These are phyloP conservation scores for Hipposideros armiger DNA, from an alignment of 2,113 vertebrate species.

Conservation along the genomic window DNA sequence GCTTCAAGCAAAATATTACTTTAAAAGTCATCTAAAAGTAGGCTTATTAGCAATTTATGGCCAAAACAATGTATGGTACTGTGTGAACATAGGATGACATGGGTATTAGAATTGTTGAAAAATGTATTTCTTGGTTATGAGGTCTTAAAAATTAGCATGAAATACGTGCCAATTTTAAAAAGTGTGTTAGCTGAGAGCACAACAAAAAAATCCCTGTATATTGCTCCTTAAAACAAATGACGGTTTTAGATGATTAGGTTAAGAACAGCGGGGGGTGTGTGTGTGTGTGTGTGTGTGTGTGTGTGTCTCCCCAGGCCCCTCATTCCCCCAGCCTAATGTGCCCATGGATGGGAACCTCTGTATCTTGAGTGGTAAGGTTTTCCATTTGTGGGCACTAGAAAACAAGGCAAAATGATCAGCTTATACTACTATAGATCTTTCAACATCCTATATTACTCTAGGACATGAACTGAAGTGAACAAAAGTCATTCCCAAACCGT, in stretches of 20 bases:
- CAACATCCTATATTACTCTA: background rate
- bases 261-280: background rate
- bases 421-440: background rate
- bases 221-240: background rate
- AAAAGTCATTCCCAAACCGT: conserved; percentile 52
- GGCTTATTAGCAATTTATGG: conserved; percentile 73
- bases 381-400: background rate
- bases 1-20: conserved; percentile 78
- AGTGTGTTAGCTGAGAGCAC: conserved; percentile 1
- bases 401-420: conserved; percentile 12
- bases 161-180: background rate
- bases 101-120: conserved; percentile 46
- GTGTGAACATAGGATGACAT: conserved; percentile 68
- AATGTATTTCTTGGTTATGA: conserved; percentile 31
- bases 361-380: background rate
- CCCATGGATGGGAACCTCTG: background rate
- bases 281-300: no score
- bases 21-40: conserved; percentile 80
- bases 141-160: background rate
- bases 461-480: conserved; percentile 6
- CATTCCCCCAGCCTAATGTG: background rate
- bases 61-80: conserved; percentile 39
- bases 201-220: background rate
- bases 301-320: background rate
- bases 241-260: background rate